A percentile compares a stretch with the other conserved stretches of the same genome.
phyloP scores from a whole-genome alignment of 2,797 vertebrate species.

The Sparidentex hasta region DNA sequence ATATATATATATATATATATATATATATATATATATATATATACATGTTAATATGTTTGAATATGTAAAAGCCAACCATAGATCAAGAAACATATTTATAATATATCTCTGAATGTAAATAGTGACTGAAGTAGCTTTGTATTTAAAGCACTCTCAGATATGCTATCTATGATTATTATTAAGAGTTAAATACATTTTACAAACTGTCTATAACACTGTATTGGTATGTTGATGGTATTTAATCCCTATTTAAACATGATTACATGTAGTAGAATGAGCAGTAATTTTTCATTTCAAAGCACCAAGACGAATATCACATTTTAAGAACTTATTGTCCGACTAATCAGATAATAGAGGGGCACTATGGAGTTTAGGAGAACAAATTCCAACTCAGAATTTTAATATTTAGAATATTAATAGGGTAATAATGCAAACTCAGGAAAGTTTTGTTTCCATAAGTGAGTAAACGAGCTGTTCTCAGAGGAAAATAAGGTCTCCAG shows the following conservation, averaged over 20 bases:
- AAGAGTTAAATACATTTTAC: conserved; percentile 49
- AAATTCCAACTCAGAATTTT: too few relatives aligned
- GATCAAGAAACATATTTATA: conserved; percentile 58
- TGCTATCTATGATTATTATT: conserved; percentile 42
- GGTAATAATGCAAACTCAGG: too few relatives aligned
- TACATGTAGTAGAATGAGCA: conserved; percentile 11
- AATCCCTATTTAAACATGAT: conserved; percentile 53
- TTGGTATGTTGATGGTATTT: conserved; percentile 54
- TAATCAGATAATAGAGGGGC: neutral
- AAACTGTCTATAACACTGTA: conserved; percentile 45
- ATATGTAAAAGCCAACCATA: conserved; percentile 46
- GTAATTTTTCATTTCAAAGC: conserved; percentile 12
- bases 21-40: conserved; percentile 25
- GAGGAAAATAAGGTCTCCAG: too few relatives aligned
- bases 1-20: conserved; percentile 37
- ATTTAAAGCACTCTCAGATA: conserved; percentile 42
- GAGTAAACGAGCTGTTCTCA: too few relatives aligned
- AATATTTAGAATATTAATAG: too few relatives aligned
- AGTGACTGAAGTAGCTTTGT: conserved; percentile 64
- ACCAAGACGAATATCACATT: neutral
- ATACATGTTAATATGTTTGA: conserved; percentile 64
- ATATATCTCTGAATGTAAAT: conserved; percentile 71
- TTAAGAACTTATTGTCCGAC: neutral
- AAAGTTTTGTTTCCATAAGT: too few relatives aligned
- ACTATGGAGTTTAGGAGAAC: too few relatives aligned